Evolutionary conservation across 2,797 vertebrate genomes (phyloP).

Genomic region (Micropoecilia bifurca): DNA sequence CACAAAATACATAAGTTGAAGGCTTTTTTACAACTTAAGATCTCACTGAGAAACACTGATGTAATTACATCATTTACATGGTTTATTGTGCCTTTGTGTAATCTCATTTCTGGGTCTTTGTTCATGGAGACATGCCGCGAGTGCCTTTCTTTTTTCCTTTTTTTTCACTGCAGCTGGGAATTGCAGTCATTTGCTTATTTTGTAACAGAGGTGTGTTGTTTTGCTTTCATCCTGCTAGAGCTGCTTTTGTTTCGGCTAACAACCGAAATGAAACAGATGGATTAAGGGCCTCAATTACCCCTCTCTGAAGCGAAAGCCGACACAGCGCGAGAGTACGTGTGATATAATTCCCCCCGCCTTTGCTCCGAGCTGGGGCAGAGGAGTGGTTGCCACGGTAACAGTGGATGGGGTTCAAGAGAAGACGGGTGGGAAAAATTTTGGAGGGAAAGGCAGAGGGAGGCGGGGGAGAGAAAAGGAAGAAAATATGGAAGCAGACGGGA

Average conservation of each 20-base stretch:
- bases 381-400: constrained; percentile 78
- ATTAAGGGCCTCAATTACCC: constrained; percentile 77
- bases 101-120: constrained; percentile 5
- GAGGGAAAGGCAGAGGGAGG: constrained; percentile 27
- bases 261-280: constrained; percentile 63
- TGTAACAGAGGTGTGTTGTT: constrained; percentile 58
- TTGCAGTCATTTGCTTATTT: constrained; percentile 57
- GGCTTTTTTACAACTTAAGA: constrained; percentile 37
- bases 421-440: constrained; percentile 29
- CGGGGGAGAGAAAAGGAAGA: constrained; percentile 12
- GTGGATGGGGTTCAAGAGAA: constrained; percentile 45
- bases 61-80: constrained; percentile 29
- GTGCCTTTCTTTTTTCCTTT: constrained; percentile 10
- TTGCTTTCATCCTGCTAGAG: constrained; percentile 50
- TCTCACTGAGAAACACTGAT: constrained; percentile 29
- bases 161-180: constrained; percentile 16
- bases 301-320: constrained; percentile 40
- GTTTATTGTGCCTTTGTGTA: constrained; percentile 3
- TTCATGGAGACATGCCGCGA: not conserved
- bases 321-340: constrained; percentile 21
- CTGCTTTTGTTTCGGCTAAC: constrained; percentile 71
- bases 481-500: constrained; percentile 20
- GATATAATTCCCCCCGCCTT: constrained; percentile 50
- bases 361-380: constrained; percentile 59
- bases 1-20: constrained; percentile 41